Evolutionary conservation across 64 coral and sea anemone species (phyloP), one percentile per base, ranked within the genome.

Genomic region (Montipora efflorescens): DNA sequence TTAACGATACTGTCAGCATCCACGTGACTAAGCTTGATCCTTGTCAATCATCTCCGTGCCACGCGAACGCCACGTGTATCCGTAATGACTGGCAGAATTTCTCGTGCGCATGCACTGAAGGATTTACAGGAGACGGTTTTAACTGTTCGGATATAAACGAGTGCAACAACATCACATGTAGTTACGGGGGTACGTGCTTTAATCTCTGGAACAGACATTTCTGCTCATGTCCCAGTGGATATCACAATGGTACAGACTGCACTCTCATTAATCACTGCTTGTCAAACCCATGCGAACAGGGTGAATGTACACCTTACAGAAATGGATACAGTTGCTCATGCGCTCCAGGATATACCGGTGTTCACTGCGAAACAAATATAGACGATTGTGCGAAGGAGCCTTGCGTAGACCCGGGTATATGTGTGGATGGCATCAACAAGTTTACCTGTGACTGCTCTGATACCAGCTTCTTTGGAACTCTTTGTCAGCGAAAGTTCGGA

Each of bases 131-230:
- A 47, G 66, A 93, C 51, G 91, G 91, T 2, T 72, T 79, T 20
- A 96, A 75, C 55, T 96, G 95, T 36, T 51, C 45, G 12, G 62
- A 96, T 19, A 91, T 91, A 50, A 28, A 96, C 55, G 95, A 96
- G 53, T 96, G 95, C 7, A 19, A 18, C 25, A 81, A 47, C 90
- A 80, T 19, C 92, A 64, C 95, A 43, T 96, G 95, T 45, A 59
- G 74, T 16, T 18, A 84, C n/a, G 28, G 45, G 9, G 91, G 91
- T 19, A 77, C 67, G 50, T 96, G 95, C 45, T 80, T 75, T 22
- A 80, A 96, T 48, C 91, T 73, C 82, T 47, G 90, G 44, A 79
- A 79, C 61, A 51, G 76, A 4, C 91, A 94, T 67, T 70, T 7
- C 70, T 91, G 67, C 47, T 79, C 52, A 49, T 96, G 80, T 77